Evolutionary conservation across 1,140 invertebrate genomes (phyloP).

Genomic region (Tribolium madens): DNA sequence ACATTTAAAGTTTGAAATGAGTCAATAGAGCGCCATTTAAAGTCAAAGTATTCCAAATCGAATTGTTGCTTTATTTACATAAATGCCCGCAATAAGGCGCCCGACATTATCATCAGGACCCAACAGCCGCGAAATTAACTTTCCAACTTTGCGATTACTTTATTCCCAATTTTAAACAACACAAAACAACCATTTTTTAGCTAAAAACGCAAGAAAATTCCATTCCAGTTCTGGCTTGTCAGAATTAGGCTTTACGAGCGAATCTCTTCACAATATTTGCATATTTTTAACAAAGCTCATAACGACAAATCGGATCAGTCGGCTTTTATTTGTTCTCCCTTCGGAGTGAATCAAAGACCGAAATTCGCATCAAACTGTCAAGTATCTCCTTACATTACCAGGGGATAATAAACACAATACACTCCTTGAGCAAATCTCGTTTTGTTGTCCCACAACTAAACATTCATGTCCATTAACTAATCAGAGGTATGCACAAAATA

Average conservation of each 20-base stretch:
- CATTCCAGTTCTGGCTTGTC: not conserved
- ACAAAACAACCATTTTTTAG: not conserved
- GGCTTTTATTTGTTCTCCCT: not conserved
- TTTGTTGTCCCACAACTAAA: conserved; percentile 1
- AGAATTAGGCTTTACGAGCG: not conserved
- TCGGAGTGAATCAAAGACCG: not conserved
- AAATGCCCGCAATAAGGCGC: conserved; percentile 30
- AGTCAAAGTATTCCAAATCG: conserved; percentile 35
- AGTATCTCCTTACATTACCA: not conserved
- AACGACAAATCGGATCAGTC: conserved; percentile 17
- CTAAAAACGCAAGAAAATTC: not conserved
- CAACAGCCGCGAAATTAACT: conserved; percentile 35
- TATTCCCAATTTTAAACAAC: conserved; percentile 19
- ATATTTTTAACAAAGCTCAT: conserved; percentile 13
- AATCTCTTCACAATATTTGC: conserved; percentile 6
- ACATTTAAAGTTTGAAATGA: conserved; percentile 34
- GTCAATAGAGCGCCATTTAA: conserved; percentile 36
- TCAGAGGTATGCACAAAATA: conserved; percentile 24
- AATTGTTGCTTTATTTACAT: conserved; percentile 38
- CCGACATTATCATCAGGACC: conserved; percentile 2
- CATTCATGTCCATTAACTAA: conserved; percentile 34
- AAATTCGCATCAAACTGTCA: not conserved
- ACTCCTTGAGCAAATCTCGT: not conserved
- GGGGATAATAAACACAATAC: too few species aligned
- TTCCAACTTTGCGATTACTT: conserved; percentile 18